Percentiles rank a stretch among this genome's conserved stretches.
phyloP scores from a whole-genome alignment of 2,797 vertebrate species.

The Cichlasoma orientale region DNA sequence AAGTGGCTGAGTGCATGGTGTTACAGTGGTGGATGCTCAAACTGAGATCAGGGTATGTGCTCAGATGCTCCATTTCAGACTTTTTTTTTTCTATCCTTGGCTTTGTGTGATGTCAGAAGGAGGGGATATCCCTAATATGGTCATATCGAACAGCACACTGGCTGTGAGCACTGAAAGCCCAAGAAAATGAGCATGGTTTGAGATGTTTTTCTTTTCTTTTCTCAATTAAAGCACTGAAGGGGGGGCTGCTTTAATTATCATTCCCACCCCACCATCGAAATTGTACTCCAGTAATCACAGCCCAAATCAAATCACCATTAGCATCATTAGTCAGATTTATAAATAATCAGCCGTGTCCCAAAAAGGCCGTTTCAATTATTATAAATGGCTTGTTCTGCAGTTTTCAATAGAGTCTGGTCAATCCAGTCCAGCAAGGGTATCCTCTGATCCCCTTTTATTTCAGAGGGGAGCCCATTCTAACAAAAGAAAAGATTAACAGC shows the following conservation, averaged over 20 bases:
- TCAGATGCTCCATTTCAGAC: neutral
- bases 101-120: neutral
- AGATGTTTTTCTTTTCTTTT: no score
- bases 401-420: conserved; percentile 18
- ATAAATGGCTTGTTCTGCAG: conserved; percentile 3
- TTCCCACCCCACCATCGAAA: neutral
- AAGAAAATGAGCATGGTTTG: no score
- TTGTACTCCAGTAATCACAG: neutral
- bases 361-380: conserved; percentile 23
- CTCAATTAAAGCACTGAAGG: neutral
- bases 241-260: neutral
- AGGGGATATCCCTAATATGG: neutral
- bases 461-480: conserved; percentile 20
- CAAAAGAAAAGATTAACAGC: conserved; percentile 55
- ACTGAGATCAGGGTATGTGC: no score
- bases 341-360: conserved; percentile 9
- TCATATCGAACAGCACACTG: neutral
- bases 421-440: conserved; percentile 13
- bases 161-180: neutral
- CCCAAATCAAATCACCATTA: neutral
- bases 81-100: neutral
- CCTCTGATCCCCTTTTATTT: conserved; percentile 17
- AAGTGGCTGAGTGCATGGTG: no score
- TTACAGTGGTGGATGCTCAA: no score
- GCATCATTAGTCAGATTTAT: neutral